These are phyloP conservation scores for Drosophila neocordata DNA, from an alignment of 1,140 invertebrate genomes.

Conservation along the genomic window DNA sequence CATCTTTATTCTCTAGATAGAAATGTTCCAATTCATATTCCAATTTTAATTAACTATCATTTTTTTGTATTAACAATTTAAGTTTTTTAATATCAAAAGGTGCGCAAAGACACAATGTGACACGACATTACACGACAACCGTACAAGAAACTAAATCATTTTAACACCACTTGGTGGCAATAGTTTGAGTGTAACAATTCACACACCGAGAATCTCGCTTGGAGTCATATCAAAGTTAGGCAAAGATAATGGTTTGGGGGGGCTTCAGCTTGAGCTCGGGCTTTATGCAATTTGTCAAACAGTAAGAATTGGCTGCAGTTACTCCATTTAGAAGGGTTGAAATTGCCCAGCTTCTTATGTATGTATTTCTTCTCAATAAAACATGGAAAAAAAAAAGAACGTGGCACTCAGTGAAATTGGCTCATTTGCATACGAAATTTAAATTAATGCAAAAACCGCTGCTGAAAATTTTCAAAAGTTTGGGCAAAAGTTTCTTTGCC, in stretches of 20 bases:
- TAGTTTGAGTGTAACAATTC: conserved; percentile 52
- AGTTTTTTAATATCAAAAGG: conserved; percentile 1
- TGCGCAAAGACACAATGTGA: conserved; percentile 67
- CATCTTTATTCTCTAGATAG: no score
- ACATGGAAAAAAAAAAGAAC: conserved; percentile 28
- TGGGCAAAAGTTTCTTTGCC: conserved; percentile 59
- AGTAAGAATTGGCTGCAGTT: conserved; percentile 54
- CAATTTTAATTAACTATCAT: no score
- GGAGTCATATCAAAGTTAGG: conserved; percentile 11
- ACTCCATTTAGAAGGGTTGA: conserved; percentile 57
- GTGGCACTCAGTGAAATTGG: conserved; percentile 80
- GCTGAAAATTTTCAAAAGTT: conserved; percentile 65
- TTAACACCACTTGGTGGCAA: conserved; percentile 53
- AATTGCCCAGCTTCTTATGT: conserved; percentile 35
- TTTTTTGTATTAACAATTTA: no score
- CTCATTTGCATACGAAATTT: conserved; percentile 82
- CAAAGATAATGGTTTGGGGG: conserved; percentile 4
- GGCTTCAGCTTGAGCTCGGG: conserved; percentile 22
- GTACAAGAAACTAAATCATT: conserved; percentile 64
- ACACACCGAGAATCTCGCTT: conserved; percentile 34
- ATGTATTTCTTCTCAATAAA: conserved; percentile 8
- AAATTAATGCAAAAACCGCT: conserved; percentile 82
- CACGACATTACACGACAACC: conserved; percentile 55
- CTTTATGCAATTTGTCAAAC: conserved; percentile 73
- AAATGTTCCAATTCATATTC: no score